Conservation (phyloP, 2,113 vertebrate genomes). For the Hemiprocne comata region DNA sequence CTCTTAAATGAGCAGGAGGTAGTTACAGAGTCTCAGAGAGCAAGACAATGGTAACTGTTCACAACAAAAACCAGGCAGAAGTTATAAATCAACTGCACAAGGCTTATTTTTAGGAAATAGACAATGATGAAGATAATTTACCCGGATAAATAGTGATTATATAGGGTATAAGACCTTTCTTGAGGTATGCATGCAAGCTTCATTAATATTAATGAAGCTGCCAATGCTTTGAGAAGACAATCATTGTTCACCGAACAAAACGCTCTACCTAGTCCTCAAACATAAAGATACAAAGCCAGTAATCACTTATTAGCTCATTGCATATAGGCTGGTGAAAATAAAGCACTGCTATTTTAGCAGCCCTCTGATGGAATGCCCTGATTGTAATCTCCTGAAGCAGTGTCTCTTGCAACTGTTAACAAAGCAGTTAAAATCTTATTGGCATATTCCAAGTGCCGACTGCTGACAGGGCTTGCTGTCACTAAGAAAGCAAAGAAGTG, state of each 20-base stretch:
- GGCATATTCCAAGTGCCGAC: conserved; percentile 35
- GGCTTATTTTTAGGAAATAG: conserved; percentile 57
- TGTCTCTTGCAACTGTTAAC: conserved; percentile 1
- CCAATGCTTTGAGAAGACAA: conserved; percentile 30
- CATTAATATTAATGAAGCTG: conserved; percentile 54
- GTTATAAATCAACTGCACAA: conserved; percentile 25
- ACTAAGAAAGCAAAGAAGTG: conserved; percentile 27
- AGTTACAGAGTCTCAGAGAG: background rate
- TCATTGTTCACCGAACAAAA: conserved; percentile 6
- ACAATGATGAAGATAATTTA: conserved; percentile 44
- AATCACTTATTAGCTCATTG: conserved; percentile 53
- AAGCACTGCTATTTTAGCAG: conserved; percentile 9
- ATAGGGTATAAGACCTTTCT: background rate
- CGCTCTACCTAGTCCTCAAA: conserved; percentile 12
- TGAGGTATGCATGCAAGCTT: background rate
- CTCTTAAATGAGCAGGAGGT: background rate
- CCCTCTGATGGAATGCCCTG: conserved; percentile 37
- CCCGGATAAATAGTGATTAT: conserved; percentile 56
- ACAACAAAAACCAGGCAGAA: background rate
- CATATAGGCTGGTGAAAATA: conserved; percentile 20
- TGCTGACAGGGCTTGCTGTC: conserved; percentile 41
- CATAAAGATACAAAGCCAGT: conserved; percentile 33
- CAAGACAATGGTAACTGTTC: background rate
- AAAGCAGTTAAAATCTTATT: conserved; percentile 28
- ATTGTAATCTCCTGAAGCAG: conserved; percentile 47